These are phyloP conservation scores for Drosophila lini DNA, from an alignment of 1,140 invertebrate genomes.

Conservation along the genomic window DNA sequence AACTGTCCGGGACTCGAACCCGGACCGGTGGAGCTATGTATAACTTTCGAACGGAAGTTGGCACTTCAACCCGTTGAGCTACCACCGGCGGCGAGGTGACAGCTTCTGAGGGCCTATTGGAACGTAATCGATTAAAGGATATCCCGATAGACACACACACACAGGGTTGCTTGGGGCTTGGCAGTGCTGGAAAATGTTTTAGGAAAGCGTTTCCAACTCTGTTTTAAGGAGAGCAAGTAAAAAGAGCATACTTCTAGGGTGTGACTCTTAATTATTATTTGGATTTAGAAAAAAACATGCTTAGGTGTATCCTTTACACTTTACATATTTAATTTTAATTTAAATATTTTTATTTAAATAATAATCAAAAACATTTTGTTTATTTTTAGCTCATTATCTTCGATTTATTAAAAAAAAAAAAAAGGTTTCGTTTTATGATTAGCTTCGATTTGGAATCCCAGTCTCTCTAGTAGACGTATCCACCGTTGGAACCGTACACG, in stretches of 20 bases:
- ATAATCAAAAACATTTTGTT: background rate
- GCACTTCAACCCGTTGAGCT: no score
- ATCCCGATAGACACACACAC: background rate
- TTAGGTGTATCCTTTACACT: no score
- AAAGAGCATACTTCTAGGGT: no score
- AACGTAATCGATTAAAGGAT: background rate
- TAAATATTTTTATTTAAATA: background rate
- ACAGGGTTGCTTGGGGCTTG: background rate
- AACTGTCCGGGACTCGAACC: no score
- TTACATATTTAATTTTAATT: no score
- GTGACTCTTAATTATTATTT: no score
- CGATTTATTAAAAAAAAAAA: slow-evolving; percentile 54
- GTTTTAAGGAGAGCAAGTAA: background rate
- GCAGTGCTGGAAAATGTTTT: background rate
- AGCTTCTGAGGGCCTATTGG: no score
- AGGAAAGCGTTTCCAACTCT: no score
- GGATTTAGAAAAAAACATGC: no score
- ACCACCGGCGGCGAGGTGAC: no score
- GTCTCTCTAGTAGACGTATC: slow-evolving; percentile 66
- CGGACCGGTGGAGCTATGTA: no score
- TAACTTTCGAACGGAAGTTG: no score
- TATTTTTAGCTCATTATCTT: slow-evolving; percentile 22
- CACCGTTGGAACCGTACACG: slow-evolving; percentile 70
- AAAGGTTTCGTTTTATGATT: slow-evolving; percentile 43
- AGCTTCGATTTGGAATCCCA: slow-evolving; percentile 12